Percentiles rank a stretch among this genome's conserved stretches.
Evolutionary conservation across 1,140 invertebrate species (phyloP).

Genomic region (Drosophila virilis): DNA sequence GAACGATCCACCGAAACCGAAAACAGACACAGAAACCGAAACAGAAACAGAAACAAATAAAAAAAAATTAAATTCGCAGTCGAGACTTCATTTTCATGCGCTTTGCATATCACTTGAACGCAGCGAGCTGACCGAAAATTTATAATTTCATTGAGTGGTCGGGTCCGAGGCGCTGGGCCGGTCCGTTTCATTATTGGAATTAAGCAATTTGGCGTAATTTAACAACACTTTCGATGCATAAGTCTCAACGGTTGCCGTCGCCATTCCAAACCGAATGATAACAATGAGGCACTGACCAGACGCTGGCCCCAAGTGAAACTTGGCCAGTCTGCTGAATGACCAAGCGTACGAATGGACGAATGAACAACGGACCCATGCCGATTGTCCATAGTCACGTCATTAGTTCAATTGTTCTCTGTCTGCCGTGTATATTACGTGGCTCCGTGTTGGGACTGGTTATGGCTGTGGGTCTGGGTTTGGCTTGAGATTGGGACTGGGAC

Average conservation of each 20-base stretch:
- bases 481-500: slow-evolving; percentile 20
- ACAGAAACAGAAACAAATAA: slow-evolving; percentile 29
- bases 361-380: slow-evolving; percentile 31
- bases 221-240: slow-evolving; percentile 82
- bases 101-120: slow-evolving; percentile 72
- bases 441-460: slow-evolving; percentile 17
- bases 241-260: slow-evolving; percentile 45
- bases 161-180: slow-evolving; percentile 12
- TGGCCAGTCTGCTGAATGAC: slow-evolving; percentile 18
- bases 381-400: slow-evolving; percentile 79
- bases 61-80: slow-evolving; percentile 52
- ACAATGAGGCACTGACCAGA: slow-evolving; percentile 55
- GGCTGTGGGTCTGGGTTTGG: slow-evolving; percentile 31
- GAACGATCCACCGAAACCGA: slow-evolving; percentile 10
- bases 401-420: slow-evolving; percentile 74
- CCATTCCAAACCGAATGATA: slow-evolving; percentile 62
- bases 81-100: slow-evolving; percentile 44
- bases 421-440: slow-evolving; percentile 40
- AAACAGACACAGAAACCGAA: slow-evolving; percentile 12
- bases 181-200: slow-evolving; percentile 79
- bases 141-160: slow-evolving; percentile 76
- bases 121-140: slow-evolving; percentile 54
- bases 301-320: slow-evolving; percentile 13
- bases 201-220: slow-evolving; percentile 83
- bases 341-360: not conserved